Conservation (phyloP, 1,140 invertebrate genomes). For the Streblospio benedicti region DNA sequence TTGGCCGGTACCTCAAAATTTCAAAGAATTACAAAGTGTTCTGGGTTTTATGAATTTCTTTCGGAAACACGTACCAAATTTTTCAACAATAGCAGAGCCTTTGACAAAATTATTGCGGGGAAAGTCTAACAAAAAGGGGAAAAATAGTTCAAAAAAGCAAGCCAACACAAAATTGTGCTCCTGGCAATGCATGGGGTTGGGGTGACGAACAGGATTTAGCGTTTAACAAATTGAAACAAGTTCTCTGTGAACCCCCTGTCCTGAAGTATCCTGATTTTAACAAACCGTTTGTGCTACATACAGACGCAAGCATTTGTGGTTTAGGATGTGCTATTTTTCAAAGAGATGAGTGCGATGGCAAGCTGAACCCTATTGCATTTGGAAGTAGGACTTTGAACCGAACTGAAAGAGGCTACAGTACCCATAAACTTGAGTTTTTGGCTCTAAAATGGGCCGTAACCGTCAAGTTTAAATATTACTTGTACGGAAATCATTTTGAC, state of each 20-base stretch:
- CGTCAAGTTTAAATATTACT: slow-evolving; percentile 17
- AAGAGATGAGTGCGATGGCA: slow-evolving; percentile 53
- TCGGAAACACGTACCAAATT: no score
- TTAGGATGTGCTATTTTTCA: neutral
- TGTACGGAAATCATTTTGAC: slow-evolving; percentile 11
- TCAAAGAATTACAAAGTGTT: no score
- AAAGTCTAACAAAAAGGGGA: no score
- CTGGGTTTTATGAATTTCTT: no score
- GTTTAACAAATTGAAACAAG: no score
- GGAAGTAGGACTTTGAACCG: neutral
- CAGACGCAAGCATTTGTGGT: neutral
- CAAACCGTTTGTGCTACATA: neutral
- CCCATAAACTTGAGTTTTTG: slow-evolving; percentile 14
- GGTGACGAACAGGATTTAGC: no score
- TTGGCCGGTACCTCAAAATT: no score
- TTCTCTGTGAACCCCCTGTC: neutral
- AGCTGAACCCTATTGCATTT: neutral
- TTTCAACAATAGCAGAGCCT: no score
- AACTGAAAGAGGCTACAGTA: neutral
- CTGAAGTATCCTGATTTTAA: neutral
- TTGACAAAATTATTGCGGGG: no score
- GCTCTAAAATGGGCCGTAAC: slow-evolving; percentile 17
- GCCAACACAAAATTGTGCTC: no score
- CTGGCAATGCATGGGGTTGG: no score
- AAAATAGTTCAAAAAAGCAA: no score